Percentiles rank a stretch among this genome's conserved stretches.
These are phyloP conservation scores for Phaonia tiefii DNA, from an alignment of 2,888 invertebrate genomes.

Conservation along the genomic window DNA sequence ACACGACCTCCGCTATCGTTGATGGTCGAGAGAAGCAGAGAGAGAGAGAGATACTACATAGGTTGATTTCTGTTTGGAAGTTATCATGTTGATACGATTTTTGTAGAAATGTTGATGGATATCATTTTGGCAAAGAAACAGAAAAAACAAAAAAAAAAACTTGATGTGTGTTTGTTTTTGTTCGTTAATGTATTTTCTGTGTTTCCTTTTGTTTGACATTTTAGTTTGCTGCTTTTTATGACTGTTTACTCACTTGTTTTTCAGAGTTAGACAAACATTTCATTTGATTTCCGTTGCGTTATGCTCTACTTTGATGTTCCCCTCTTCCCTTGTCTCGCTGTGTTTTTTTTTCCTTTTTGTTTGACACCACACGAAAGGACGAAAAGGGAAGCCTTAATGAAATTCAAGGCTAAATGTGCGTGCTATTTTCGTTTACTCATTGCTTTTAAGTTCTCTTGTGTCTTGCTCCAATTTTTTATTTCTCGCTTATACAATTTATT, in stretches of 20 bases:
- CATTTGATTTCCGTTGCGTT: constrained; percentile 30
- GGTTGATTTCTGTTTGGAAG: no score
- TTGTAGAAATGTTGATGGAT: no score
- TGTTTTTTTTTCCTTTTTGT: not conserved
- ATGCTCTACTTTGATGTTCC: constrained; percentile 2
- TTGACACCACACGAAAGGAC: not conserved
- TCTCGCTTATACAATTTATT: not conserved
- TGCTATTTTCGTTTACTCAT: constrained; percentile 28
- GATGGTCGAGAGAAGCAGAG: no score
- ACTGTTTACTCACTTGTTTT: constrained; percentile 38
- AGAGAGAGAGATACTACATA: no score
- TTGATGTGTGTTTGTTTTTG: not conserved
- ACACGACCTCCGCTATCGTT: not conserved
- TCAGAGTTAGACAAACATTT: constrained; percentile 30
- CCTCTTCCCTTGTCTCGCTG: not conserved
- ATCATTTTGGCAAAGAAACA: no score
- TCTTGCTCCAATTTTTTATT: not conserved
- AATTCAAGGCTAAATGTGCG: constrained; percentile 53
- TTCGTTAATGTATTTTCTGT: constrained; percentile 20
- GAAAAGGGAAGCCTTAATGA: constrained; percentile 4
- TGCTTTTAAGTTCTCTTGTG: not conserved
- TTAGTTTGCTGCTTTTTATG: constrained; percentile 16
- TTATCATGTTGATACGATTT: no score
- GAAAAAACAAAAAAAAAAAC: not conserved
- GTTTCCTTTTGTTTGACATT: constrained; percentile 28